A percentile compares a stretch with the other conserved stretches of the same genome.
Evolutionary conservation across 2,113 vertebrate species (phyloP).

Genomic region (Ivindomyrus marchei): DNA sequence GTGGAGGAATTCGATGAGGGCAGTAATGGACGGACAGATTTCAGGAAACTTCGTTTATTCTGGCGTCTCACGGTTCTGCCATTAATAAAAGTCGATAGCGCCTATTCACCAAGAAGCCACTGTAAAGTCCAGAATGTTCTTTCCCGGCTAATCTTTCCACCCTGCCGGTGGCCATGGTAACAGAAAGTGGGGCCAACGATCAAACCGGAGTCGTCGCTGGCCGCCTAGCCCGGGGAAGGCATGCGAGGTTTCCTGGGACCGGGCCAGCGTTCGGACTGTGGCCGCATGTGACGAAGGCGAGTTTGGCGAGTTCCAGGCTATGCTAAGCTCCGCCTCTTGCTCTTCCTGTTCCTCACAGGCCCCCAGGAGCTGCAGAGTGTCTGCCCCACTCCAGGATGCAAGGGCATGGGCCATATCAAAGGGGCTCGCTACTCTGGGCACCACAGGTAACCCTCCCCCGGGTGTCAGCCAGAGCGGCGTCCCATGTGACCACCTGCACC

Average conservation of each 20-base stretch:
- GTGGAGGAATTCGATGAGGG: not conserved
- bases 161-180: slow-evolving; percentile 40
- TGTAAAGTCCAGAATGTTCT: slow-evolving; percentile 18
- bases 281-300: not conserved
- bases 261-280: not conserved
- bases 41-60: not conserved
- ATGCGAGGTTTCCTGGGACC: not conserved
- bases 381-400: slow-evolving; percentile 73
- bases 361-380: slow-evolving; percentile 67
- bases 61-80: not conserved
- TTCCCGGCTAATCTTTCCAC: slow-evolving; percentile 22
- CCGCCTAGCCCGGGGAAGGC: not conserved
- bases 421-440: slow-evolving; percentile 68
- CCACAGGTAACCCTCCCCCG: slow-evolving; percentile 62
- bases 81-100: not conserved
- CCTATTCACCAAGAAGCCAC: not conserved
- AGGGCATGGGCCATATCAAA: slow-evolving; percentile 74
- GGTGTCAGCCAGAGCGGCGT: not conserved
- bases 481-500: not conserved
- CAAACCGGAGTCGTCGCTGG: slow-evolving; percentile 5
- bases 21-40: not conserved
- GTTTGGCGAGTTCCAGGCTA: not conserved
- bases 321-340: not conserved
- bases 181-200: not conserved
- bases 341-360: slow-evolving; percentile 41